Percentiles rank a stretch among this genome's conserved stretches.
Conservation (phyloP, 2,113 vertebrate species). For the Microcebus ravelobensis region DNA sequence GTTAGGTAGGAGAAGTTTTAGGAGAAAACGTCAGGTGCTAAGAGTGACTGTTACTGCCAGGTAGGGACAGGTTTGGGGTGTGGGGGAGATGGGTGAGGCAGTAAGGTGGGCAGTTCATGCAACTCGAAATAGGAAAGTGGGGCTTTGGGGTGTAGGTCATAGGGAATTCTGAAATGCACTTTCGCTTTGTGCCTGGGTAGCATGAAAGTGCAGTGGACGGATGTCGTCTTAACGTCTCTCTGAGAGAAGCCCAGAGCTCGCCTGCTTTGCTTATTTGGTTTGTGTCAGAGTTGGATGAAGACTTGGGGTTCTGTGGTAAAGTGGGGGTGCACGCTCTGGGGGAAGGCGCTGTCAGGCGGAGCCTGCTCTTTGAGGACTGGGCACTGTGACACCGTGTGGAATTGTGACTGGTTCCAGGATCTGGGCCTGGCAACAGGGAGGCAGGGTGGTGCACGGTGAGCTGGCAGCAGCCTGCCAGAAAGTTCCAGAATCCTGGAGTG, state of each 20-base stretch:
- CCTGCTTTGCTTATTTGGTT: background rate
- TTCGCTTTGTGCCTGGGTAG: too few species aligned
- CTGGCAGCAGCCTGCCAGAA: background rate
- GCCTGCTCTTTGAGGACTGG: accelerated
- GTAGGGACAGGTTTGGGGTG: accelerated
- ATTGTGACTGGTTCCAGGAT: accelerated
- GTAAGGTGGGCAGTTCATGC: accelerated
- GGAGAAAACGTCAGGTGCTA: background rate
- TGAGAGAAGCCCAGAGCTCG: background rate
- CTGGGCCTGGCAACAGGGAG: accelerated
- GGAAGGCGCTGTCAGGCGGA: accelerated
- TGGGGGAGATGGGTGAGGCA: background rate
- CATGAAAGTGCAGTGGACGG: accelerated
- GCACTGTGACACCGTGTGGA: accelerated
- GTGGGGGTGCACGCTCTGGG: too few species aligned
- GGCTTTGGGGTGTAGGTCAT: accelerated
- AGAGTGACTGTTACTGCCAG: accelerated
- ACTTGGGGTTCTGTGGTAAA: background rate
- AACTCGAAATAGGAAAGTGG: background rate
- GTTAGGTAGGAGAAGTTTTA: background rate
- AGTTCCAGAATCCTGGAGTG: background rate
- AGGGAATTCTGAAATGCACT: background rate
- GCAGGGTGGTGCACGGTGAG: background rate
- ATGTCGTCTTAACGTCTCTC: accelerated
- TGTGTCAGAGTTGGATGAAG: background rate